Base-by-base conservation (phyloP, 2,888 invertebrate species). In the Drosophila pegasa region DNA sequence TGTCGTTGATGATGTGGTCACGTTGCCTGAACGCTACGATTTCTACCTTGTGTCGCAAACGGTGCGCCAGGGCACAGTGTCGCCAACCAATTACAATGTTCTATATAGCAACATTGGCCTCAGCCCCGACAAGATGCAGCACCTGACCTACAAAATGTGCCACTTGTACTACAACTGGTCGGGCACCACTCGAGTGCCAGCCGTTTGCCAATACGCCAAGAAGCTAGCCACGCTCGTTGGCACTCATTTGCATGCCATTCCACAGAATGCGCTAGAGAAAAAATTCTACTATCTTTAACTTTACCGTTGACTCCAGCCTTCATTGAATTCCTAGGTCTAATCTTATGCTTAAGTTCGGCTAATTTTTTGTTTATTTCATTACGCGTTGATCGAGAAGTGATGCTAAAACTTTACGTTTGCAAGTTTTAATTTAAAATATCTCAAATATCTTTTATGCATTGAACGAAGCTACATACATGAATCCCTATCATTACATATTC, bases 81-180 rank as follows among this genome's bases (percentile, higher is more conserved):
- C 97, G 0, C 99, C 99, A 0, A 98, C 98, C 0, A 95, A 95
- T 2, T 99, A 97, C 93, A 98, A 97, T 87, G 95, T 99, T 0
- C 94, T 99, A 0, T 94, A 94, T 25, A 97, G 98, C 52, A 95
- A 93, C 0, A 93, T 94, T 0, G 94, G 94, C 0, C 91, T 97
- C 0, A 91, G 93, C 0, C 95, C 97, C 0, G 97, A 98, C 79
- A 94, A 94, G 90, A 92, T 98, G 47, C 98, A 99, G 91, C 93
- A 95, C 14, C 90, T 99, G 31, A 96, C 98, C 0, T 98, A 96
- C 92, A 98, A 98, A 91, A 91, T 98, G 89, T 94, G 94, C 0
- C 98, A 98, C 90, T 93, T 98, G 93, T 99, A 99, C 90, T 99
- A 95, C 92, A 99, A 99, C 92, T 98, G 98, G 96, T 95, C 96